These are phyloP conservation scores for Autographa gamma DNA, from an alignment of 2,888 invertebrate genomes.

Conservation along the genomic window DNA sequence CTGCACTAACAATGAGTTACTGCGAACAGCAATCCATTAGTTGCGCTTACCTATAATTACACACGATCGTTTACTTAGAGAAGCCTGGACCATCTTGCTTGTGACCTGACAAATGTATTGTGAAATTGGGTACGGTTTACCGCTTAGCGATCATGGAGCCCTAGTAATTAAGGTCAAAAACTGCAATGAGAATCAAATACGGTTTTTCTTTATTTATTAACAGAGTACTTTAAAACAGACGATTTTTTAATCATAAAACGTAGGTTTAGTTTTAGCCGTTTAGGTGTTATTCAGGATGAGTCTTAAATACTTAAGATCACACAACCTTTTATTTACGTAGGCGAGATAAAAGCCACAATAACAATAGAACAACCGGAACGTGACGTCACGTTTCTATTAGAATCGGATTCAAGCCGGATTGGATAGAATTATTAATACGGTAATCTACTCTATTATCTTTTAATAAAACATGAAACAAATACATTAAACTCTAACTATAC, in stretches of 20 bases:
- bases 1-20: conserved; percentile 4
- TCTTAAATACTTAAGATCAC: neutral
- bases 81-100: neutral
- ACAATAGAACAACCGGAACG: neutral
- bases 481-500: too few species aligned
- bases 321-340: neutral
- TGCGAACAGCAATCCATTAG: conserved; percentile 4
- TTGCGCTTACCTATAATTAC: neutral
- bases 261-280: too few species aligned
- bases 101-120: too few species aligned
- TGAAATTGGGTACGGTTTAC: too few species aligned
- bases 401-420: neutral
- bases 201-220: too few species aligned
- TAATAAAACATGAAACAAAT: too few species aligned
- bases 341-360: neutral
- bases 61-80: conserved; percentile 4
- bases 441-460: neutral
- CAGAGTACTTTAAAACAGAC: too few species aligned
- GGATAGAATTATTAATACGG: neutral
- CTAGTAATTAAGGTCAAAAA: too few species aligned
- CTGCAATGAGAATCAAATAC: too few species aligned
- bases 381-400: neutral
- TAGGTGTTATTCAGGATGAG: neutral
- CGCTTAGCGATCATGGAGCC: too few species aligned
- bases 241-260: too few species aligned